Base-by-base conservation (phyloP, 2,797 vertebrate genomes). In the Thalassophryne amazonica region DNA sequence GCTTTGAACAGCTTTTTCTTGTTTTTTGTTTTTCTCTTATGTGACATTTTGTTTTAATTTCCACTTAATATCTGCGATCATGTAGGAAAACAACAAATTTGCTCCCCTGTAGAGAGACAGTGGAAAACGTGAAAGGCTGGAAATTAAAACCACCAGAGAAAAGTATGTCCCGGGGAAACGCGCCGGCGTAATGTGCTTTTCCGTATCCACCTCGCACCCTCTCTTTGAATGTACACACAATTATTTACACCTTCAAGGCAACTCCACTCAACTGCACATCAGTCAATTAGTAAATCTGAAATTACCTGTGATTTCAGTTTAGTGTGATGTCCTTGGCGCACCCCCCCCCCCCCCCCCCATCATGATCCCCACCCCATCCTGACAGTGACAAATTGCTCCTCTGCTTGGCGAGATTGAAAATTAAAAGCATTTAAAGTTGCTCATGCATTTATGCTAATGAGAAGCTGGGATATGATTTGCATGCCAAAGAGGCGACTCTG, bases 391-490 rank as follows among this genome's bases (percentile, higher is more conserved):
- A 98, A 98, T 98, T 96, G 97, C 96, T 96, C 93, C 93, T 95
- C 93, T 94, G 94, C 94, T 94, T 92, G 92, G 94, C 92, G 92
- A 96, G 94, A 98, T 96, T 97, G 96, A 95, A 98, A 98, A 98
- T 98, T 98, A 98, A 98, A 98, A 98, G 95, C 95, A 97, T 98
- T 98, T 98, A 98, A 95, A 96, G 93, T 96, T 98, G 94, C 94
- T 98, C 95, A 97, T 98, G 95, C 95, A 98, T 98, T 97, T 97
- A 98, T 98, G 95, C 94, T 98, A 98, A 98, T 98, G 94, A 96
- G 94, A 94, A 94, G 91, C 92, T 93, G 94, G 95, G 95, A 95
- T 97, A 97, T 96, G 94, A 98, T 98, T 98, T 98, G 96, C 96
- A 98, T 98, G 95, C 94, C 92, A 97, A 98, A 97, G 93, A 97